Evolutionary conservation across 2,797 vertebrate genomes (phyloP).

Genomic region (Rhinogobio ventralis): DNA sequence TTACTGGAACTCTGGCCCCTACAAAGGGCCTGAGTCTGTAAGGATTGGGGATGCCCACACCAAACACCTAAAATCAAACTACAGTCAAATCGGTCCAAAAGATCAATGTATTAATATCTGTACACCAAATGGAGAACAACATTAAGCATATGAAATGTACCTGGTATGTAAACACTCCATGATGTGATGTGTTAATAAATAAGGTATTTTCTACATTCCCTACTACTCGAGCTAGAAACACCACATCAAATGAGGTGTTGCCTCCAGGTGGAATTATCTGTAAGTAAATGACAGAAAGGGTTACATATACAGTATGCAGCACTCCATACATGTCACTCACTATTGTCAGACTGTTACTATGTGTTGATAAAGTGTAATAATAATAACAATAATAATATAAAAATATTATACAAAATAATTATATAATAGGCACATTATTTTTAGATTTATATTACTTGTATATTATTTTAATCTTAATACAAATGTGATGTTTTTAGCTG

Average conservation of each 20-base stretch:
- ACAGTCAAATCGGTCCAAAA: neutral
- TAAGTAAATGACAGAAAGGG: neutral
- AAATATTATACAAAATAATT: neutral
- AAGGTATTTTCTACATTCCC: conserved; percentile 99
- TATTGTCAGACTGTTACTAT: neutral
- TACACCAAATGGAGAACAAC: neutral
- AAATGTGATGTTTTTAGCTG: neutral
- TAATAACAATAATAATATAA: neutral
- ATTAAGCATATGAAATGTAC: conserved; percentile 73
- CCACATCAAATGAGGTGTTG: conserved; percentile 98
- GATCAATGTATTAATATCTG: neutral
- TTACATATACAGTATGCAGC: neutral
- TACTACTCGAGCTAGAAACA: conserved; percentile 98
- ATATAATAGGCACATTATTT: neutral
- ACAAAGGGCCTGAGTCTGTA: conserved; percentile 96
- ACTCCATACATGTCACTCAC: neutral
- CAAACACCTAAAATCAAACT: conserved; percentile 87
- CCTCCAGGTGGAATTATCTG: conserved; percentile 99
- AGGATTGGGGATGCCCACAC: conserved; percentile 96
- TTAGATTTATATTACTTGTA: neutral
- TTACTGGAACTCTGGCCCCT: conserved; percentile 96
- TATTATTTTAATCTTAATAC: neutral
- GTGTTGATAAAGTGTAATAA: neutral
- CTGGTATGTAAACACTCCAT: conserved; percentile 99
- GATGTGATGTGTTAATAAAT: conserved; percentile 99